phyloP scores from a whole-genome alignment of 2,888 invertebrate genomes.

The Leptothorax acervorum region DNA sequence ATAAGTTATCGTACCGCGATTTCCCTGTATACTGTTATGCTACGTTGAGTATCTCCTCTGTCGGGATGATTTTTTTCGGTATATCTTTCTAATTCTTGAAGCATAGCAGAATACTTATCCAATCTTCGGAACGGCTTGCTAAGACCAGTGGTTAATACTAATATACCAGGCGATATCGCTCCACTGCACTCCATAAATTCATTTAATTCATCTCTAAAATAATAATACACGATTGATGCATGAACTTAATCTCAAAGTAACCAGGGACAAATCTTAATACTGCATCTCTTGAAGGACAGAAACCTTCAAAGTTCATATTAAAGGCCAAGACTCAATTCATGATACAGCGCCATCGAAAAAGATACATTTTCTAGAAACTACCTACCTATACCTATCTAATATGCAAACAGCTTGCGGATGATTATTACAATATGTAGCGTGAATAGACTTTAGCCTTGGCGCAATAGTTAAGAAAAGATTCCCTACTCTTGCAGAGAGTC shows the following conservation, averaged over 20 bases:
- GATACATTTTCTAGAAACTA: neutral
- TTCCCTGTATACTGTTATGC: conserved; percentile 97
- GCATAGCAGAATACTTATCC: conserved; percentile 97
- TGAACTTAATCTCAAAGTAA: neutral
- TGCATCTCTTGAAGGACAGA: neutral
- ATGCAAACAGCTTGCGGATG: conserved; percentile 98
- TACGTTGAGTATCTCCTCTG: conserved; percentile 98
- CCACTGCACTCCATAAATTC: conserved; percentile 96
- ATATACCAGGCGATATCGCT: conserved; percentile 93
- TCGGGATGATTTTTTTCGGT: conserved; percentile 98
- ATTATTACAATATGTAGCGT: conserved; percentile 95
- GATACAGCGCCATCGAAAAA: neutral
- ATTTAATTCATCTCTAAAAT: conserved; percentile 91
- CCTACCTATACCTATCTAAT: conserved; percentile 95
- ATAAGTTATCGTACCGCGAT: conserved; percentile 90
- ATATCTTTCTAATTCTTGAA: conserved; percentile 98
- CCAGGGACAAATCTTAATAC: neutral
- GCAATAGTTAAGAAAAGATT: conserved; percentile 95
- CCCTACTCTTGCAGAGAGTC: conserved; percentile 94
- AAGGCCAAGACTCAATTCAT: neutral
- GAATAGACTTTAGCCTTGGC: conserved; percentile 93
- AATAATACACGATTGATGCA: conserved; percentile 2
- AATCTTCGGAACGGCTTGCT: conserved; percentile 98
- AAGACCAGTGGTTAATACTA: conserved; percentile 96
- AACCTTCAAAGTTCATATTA: neutral